Conservation (phyloP, 2,888 invertebrate genomes). For the Odontocolon sp. region DNA sequence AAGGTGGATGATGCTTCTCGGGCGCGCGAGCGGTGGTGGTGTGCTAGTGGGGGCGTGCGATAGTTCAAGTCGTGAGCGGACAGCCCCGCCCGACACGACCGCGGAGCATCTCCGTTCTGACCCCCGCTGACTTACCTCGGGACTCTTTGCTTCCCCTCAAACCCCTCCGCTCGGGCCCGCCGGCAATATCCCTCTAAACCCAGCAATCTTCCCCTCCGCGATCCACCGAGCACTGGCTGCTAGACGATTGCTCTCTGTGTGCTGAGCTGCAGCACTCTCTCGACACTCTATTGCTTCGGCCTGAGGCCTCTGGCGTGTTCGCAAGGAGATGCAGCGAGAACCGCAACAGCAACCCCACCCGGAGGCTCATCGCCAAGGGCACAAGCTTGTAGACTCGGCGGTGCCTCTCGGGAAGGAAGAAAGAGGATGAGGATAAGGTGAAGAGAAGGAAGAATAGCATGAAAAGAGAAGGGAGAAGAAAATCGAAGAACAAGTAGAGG, state of each 20-base stretch:
- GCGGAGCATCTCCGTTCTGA: constrained; percentile 80
- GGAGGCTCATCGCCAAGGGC: constrained; percentile 58
- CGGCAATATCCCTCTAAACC: constrained; percentile 61
- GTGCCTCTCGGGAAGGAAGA: constrained; percentile 42
- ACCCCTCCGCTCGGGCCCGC: constrained; percentile 50
- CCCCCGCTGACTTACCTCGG: constrained; percentile 79
- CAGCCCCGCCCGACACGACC: constrained; percentile 81
- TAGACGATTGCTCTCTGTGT: constrained; percentile 36
- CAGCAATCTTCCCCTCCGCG: constrained; percentile 62
- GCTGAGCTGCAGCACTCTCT: constrained; percentile 49
- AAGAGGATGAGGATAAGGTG: constrained; percentile 26
- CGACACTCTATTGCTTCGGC: constrained; percentile 63
- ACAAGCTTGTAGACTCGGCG: constrained; percentile 15
- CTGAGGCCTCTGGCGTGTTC: constrained; percentile 54
- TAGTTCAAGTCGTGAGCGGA: constrained; percentile 84
- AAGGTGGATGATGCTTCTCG: constrained; percentile 78
- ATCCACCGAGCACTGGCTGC: constrained; percentile 43
- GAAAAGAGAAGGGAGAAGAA: constrained; percentile 52
- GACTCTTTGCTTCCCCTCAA: constrained; percentile 62
- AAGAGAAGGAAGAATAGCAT: constrained; percentile 28
- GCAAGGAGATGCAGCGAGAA: constrained; percentile 57
- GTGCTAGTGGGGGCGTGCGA: constrained; percentile 83
- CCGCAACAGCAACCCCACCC: constrained; percentile 55
- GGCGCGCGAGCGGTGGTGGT: constrained; percentile 63
- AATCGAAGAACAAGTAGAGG: constrained; percentile 46